Evolutionary conservation across 2,797 vertebrate species (phyloP).

Genomic region (Periophthalmus magnuspinnatus): DNA sequence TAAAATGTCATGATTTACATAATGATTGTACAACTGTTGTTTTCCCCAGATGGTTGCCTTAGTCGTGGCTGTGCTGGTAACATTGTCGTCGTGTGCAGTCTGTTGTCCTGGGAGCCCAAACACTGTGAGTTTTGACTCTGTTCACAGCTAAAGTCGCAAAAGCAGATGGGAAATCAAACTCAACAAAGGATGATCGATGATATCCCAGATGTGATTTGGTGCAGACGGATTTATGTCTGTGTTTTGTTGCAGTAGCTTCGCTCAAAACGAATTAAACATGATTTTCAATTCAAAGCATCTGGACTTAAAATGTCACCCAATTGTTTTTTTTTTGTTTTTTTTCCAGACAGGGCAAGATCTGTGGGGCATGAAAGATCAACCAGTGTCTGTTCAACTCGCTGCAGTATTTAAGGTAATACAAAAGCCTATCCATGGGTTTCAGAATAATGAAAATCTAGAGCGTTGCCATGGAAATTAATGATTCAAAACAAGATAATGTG

Average conservation of each 20-base stretch:
- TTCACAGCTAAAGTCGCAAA: constrained; percentile 19
- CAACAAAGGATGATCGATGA: constrained; percentile 38
- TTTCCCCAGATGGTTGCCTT: constrained; percentile 53
- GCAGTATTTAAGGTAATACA: constrained; percentile 25
- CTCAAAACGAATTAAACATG: constrained; percentile 37
- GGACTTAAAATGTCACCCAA: background rate
- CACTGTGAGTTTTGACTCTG: constrained; percentile 43
- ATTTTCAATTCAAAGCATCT: constrained; percentile 15
- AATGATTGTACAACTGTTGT: constrained; percentile 35
- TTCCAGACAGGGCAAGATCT: constrained; percentile 34
- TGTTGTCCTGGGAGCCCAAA: constrained; percentile 27
- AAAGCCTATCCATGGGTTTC: background rate
- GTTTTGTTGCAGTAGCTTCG: constrained; percentile 12
- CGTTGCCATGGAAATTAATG: too few species aligned
- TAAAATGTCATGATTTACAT: constrained; percentile 31
- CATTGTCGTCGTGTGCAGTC: constrained; percentile 39
- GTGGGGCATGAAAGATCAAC: constrained; percentile 7
- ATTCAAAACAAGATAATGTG: too few species aligned
- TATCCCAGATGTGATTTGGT: constrained; percentile 37
- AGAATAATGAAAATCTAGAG: too few species aligned
- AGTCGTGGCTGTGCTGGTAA: constrained; percentile 24
- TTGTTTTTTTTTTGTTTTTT: constrained; percentile 5
- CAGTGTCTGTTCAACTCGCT: constrained; percentile 25
- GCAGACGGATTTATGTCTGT: constrained; percentile 15
- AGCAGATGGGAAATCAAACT: constrained; percentile 34